phyloP scores from a whole-genome alignment of 2,797 vertebrate genomes.

The Picus viridis region DNA sequence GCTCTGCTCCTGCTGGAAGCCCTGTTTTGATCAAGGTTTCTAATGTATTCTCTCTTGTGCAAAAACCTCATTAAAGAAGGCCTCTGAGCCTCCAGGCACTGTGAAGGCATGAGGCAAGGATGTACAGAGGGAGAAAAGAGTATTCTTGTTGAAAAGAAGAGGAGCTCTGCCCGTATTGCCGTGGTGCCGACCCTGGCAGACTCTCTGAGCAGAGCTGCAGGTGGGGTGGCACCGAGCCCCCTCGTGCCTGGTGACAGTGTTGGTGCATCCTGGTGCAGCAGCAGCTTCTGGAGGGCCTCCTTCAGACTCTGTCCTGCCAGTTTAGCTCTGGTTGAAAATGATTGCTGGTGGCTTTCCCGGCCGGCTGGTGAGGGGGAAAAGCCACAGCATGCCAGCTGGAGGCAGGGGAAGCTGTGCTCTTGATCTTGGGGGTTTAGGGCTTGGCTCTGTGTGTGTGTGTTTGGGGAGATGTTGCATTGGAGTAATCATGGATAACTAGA shows the following conservation, averaged over 20 bases:
- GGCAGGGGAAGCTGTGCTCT: not conserved
- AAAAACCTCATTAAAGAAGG: constrained; percentile 21
- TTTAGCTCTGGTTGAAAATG: not conserved
- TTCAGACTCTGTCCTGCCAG: not conserved
- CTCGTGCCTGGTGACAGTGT: not conserved
- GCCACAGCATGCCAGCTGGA: rapidly evolving
- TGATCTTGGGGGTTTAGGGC: not conserved
- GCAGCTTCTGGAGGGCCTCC: not conserved
- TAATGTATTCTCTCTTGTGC: not conserved
- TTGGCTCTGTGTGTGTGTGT: not conserved
- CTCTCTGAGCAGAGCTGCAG: not conserved
- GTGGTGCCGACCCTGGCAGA: not conserved
- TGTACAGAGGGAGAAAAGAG: not conserved
- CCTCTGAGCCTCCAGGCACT: not conserved
- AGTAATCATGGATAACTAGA: not conserved
- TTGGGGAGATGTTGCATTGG: not conserved
- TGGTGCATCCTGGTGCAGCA: rapidly evolving
- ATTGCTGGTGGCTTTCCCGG: not conserved
- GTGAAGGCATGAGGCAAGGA: not conserved
- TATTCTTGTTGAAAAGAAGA: not conserved
- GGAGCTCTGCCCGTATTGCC: not conserved
- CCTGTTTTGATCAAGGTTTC: not conserved
- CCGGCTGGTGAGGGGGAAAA: not conserved
- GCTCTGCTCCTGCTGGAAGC: not conserved
- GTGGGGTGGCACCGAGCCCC: not conserved